These are phyloP conservation scores for Orthonychiurus folsomi DNA, from an alignment of 2,888 invertebrate species.

Conservation along the genomic window DNA sequence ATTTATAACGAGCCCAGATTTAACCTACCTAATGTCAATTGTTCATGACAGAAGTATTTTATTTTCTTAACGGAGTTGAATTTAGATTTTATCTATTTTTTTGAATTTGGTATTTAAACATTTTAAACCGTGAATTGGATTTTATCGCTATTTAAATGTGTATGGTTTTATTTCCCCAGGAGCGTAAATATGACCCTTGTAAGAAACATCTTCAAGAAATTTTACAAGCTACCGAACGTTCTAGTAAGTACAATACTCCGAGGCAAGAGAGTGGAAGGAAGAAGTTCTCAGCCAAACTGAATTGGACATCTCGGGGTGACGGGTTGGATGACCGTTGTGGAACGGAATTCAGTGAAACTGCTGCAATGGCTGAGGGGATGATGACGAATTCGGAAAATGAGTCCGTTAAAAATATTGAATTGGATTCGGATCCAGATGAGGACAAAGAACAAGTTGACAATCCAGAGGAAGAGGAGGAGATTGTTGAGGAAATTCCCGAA, in stretches of 20 bases:
- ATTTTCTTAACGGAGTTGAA: no score
- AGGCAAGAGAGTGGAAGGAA: not conserved
- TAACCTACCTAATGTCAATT: no score
- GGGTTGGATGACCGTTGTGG: constrained; percentile 5
- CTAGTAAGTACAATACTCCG: constrained; percentile 13
- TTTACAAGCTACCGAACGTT: not conserved
- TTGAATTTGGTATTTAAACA: no score
- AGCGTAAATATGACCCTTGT: constrained; percentile 31
- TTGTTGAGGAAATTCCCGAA: not conserved
- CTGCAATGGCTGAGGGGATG: constrained; percentile 37
- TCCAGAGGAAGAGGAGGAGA: constrained; percentile 12
- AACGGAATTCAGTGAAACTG: constrained; percentile 34
- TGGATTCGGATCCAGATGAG: constrained; percentile 12
- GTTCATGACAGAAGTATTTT: no score
- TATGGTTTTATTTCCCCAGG: constrained; percentile 22
- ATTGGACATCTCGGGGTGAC: constrained; percentile 7
- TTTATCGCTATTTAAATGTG: not conserved
- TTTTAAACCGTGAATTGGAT: not conserved
- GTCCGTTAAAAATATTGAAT: constrained; percentile 19
- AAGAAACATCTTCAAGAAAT: constrained; percentile 29
- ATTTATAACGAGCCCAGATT: no score
- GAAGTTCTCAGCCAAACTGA: not conserved
- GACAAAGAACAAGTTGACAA: constrained; percentile 13
- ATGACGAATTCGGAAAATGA: constrained; percentile 36
- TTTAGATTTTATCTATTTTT: no score